These are phyloP conservation scores for Festucalex cinctus DNA, from an alignment of 2,113 vertebrate genomes.

Conservation along the genomic window DNA sequence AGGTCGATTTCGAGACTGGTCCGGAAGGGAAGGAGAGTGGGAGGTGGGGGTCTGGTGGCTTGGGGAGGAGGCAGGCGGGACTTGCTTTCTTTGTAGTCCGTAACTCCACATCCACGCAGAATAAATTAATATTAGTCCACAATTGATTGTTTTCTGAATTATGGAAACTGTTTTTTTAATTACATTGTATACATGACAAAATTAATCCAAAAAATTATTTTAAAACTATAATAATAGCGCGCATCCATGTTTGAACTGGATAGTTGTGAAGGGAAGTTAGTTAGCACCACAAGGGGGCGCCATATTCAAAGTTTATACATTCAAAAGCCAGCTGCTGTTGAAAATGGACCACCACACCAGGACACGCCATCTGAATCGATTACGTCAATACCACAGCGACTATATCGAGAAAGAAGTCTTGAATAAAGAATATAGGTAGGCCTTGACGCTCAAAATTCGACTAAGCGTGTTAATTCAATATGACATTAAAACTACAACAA, in stretches of 20 bases:
- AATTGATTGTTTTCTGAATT: background rate
- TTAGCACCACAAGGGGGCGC: background rate
- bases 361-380: no score
- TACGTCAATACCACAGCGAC: no score
- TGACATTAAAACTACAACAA: no score
- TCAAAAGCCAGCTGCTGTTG: no score
- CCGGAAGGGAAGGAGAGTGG: constrained; percentile 41
- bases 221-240: background rate
- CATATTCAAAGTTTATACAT: no score
- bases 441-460: no score
- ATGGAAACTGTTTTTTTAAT: background rate
- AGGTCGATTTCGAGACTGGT: constrained; percentile 50
- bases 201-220: background rate
- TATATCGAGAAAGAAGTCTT: no score
- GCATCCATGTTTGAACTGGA: background rate
- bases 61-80: constrained; percentile 53
- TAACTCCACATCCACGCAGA: constrained; percentile 34
- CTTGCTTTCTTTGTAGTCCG: constrained; percentile 50
- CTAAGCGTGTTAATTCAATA: no score
- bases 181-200: background rate
- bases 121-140: background rate
- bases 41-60: background rate
- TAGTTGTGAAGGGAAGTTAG: background rate
- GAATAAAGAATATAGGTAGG: no score
- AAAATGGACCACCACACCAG: no score